Conservation (phyloP, 2,797 vertebrate species). For the Helostoma temminkii region DNA sequence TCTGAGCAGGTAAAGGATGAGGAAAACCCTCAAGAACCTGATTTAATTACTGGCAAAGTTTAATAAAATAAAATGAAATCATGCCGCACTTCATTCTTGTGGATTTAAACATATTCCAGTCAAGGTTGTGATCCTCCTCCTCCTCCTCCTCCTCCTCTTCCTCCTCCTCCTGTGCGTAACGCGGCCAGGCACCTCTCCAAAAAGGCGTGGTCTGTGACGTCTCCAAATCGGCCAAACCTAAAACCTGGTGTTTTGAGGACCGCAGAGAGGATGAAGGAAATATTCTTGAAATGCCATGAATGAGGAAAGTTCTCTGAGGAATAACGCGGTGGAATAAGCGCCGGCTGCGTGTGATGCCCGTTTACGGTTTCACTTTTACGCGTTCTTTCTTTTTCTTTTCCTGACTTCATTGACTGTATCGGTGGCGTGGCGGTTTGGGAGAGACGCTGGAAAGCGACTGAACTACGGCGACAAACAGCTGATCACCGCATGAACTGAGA, state of each 20-base stretch:
- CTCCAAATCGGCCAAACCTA: constrained; percentile 35
- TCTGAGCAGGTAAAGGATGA: not conserved
- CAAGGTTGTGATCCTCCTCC: not conserved
- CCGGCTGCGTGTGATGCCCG: not conserved
- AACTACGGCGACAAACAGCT: constrained; percentile 6
- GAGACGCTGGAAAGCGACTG: not conserved
- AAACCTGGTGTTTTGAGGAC: constrained; percentile 2
- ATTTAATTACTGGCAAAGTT: too few relatives aligned
- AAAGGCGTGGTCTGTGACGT: constrained; percentile 71
- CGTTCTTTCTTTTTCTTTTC: not conserved
- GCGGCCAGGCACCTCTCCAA: constrained; percentile 16
- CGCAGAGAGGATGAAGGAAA: not conserved
- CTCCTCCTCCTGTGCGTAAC: constrained; percentile 3
- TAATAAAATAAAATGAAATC: too few relatives aligned
- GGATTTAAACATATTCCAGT: not conserved
- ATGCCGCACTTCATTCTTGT: fast-evolving
- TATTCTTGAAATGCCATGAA: constrained; percentile 1
- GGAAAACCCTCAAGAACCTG: too few relatives aligned
- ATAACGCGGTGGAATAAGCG: constrained; percentile 22
- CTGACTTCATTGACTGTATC: not conserved
- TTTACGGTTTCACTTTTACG: constrained; percentile 25
- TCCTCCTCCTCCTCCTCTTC: constrained; percentile 7
- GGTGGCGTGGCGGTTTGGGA: not conserved
- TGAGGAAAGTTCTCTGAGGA: not conserved
- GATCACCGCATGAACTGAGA: not conserved